Conservation (phyloP, 2,113 vertebrate genomes). For the Psephotus haematonotus region DNA sequence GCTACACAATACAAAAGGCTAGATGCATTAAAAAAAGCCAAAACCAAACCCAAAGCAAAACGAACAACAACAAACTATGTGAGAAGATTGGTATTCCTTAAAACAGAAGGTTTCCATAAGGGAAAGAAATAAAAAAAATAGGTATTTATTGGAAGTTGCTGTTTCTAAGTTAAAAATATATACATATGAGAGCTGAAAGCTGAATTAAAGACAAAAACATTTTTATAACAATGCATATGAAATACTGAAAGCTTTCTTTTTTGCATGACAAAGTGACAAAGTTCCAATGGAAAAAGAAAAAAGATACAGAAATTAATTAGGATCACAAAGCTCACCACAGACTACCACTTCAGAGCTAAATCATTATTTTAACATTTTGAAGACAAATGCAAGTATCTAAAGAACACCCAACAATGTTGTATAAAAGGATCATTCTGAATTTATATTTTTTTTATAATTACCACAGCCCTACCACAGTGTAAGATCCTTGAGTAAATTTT, state of each 20-base stretch:
- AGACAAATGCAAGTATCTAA: neutral
- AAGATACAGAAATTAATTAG: neutral
- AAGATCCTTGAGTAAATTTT: neutral
- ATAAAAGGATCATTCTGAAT: neutral
- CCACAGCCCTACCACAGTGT: too few species aligned
- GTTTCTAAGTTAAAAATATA: neutral
- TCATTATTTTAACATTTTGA: neutral
- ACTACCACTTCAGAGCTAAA: neutral
- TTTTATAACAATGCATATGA: neutral
- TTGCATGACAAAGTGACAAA: neutral
- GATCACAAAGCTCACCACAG: neutral
- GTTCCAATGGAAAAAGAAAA: neutral
- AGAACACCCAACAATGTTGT: neutral
- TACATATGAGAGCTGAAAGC: neutral
- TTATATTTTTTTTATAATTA: neutral
- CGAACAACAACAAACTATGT: neutral
- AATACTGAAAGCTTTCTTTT: neutral
- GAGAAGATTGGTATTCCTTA: neutral
- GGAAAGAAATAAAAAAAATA: neutral
- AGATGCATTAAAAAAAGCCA: neutral
- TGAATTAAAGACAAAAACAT: neutral
- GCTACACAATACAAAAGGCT: constrained; percentile 52
- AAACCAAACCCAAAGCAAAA: neutral
- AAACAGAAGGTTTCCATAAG: neutral
- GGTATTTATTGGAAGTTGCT: neutral